Evolutionary conservation across 2,888 invertebrate species (phyloP).

Genomic region (Drosophila melanosoma): DNA sequence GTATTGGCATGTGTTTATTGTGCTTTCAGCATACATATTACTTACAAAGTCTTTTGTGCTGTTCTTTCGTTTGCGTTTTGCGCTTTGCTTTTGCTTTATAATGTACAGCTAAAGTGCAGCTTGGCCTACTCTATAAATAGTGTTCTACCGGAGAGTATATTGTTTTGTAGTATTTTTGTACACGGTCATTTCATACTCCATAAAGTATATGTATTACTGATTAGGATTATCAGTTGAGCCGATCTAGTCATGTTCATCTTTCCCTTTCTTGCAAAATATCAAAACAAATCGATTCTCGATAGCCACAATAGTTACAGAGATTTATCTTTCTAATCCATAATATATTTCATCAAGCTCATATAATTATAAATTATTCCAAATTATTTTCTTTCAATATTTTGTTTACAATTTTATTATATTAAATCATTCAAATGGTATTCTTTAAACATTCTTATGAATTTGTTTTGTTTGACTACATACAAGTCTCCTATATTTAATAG

Average conservation of each 20-base stretch:
- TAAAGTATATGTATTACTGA: background rate
- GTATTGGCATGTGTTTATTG: constrained; percentile 50
- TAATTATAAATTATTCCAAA: no score
- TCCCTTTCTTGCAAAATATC: background rate
- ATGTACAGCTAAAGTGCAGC: constrained; percentile 58
- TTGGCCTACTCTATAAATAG: constrained; percentile 38
- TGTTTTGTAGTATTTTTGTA: background rate
- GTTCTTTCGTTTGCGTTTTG: constrained; percentile 57
- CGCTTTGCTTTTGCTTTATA: constrained; percentile 50
- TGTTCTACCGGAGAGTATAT: background rate
- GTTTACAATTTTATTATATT: background rate
- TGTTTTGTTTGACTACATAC: background rate
- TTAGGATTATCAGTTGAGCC: background rate
- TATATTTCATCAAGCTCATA: no score
- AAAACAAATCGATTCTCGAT: background rate
- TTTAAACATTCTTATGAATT: background rate
- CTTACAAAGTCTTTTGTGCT: constrained; percentile 72
- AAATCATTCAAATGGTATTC: background rate
- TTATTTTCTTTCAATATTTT: background rate
- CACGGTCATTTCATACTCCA: background rate
- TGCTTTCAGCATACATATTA: constrained; percentile 76
- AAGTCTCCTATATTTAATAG: background rate
- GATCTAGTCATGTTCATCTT: background rate
- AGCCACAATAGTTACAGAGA: background rate
- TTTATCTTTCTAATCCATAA: no score